These are phyloP conservation scores for Rutpela maculata DNA, from an alignment of 2,888 invertebrate species.

Conservation along the genomic window DNA sequence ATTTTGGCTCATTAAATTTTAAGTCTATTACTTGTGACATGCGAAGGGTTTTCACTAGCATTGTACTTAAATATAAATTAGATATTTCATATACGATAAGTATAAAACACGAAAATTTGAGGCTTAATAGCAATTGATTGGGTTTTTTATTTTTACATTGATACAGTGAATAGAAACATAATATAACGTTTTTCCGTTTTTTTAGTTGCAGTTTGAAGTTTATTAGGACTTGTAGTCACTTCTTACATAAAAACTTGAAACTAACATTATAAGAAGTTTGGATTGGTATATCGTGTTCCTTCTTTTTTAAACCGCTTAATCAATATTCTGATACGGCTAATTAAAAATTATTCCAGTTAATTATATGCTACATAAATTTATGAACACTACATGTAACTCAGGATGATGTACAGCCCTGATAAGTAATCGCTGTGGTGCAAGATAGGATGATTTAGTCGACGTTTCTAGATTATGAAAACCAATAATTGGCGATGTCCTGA, in stretches of 20 bases:
- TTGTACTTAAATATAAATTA: background rate
- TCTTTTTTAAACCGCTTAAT: background rate
- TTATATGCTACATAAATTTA: slow-evolving; percentile 15
- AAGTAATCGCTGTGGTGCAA: slow-evolving; percentile 10
- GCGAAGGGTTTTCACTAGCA: background rate
- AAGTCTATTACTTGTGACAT: slow-evolving; percentile 17
- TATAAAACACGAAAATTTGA: too few species aligned
- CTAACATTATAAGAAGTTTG: background rate
- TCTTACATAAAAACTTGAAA: too few species aligned
- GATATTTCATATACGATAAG: background rate
- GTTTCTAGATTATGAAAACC: slow-evolving; percentile 27
- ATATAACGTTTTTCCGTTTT: too few species aligned
- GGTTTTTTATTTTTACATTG: too few species aligned
- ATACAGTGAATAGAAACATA: too few species aligned
- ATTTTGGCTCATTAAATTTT: slow-evolving; percentile 18
- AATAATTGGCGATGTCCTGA: background rate
- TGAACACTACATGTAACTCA: slow-evolving; percentile 24
- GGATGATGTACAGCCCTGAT: slow-evolving; percentile 26
- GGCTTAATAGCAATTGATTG: too few species aligned
- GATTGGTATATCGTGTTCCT: background rate
- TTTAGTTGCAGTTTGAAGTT: too few species aligned
- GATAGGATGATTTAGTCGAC: slow-evolving; percentile 29
- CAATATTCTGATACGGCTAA: background rate
- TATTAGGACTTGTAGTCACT: too few species aligned
- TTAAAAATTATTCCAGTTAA: slow-evolving; percentile 20